Base-by-base conservation (phyloP, 2,113 vertebrate genomes). In the Epinephelus moara region DNA sequence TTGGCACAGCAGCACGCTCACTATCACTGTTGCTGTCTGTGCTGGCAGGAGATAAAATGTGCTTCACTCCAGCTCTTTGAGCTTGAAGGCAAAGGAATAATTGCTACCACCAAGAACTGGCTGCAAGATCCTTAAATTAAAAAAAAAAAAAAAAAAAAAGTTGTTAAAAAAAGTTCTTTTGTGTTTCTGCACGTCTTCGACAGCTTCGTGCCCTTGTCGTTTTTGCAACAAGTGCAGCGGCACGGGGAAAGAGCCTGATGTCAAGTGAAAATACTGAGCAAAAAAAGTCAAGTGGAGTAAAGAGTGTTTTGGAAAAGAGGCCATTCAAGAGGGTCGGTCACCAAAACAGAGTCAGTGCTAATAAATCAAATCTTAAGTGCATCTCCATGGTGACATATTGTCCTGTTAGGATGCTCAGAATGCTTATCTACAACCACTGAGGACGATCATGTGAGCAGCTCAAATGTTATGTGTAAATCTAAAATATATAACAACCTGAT, bases 31-130 rank as follows among this genome's bases (percentile, higher is more conserved):
- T 27, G 64, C 33, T 49, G 57, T 70, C 70, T 62, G 68, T 73
- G 84, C 73, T 27, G 73, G 68, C 68, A 23, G 73, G 25, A 81
- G 84, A 81, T 73, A 27, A 77, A 71, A 49, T 72, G 23, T 69
- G 68, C 61, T 73, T 57, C 47, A 59, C 25, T 80, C 30, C 2
- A 71, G 53, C 45, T 63, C 17, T 30, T 15, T 50, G 64, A 50
- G 66, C 71, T 70, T 2, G 1, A 57, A 71, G 71, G 71, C 78
- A 75, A 30, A 19, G 45, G n/a, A 50, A 33, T 80, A 75, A 80
- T 80, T 85, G 70, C 59, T 8, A 55, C 33, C 55, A 70, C 59
- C n/a, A 25, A 70, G 37, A 27, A 50, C 37, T 2, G 18, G 52
- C 66, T 50, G 49, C 5, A 37, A 15, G n/a, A 61, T 53, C 21